phyloP scores from a whole-genome alignment of 2,113 vertebrate genomes.

The Microtus richardsoni region DNA sequence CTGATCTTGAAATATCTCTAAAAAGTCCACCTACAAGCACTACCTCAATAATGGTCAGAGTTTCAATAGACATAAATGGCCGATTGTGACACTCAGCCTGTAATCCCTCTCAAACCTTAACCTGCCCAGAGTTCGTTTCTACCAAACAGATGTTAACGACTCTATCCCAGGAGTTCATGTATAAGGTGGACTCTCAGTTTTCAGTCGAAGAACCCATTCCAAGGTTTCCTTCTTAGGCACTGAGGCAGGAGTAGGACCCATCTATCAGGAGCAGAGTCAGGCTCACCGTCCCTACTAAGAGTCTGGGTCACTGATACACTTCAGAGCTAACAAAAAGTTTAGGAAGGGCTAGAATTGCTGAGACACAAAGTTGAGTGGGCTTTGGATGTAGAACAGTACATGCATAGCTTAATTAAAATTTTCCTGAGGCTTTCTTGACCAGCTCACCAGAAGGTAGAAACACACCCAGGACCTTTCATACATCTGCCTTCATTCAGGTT shows the following conservation, averaged over 20 bases:
- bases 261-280: background rate
- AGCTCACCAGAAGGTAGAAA: conserved; percentile 75
- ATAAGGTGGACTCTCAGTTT: conserved; percentile 45
- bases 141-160: conserved; percentile 31
- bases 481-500: conserved; percentile 29
- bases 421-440: conserved; percentile 78
- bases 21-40: background rate
- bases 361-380: conserved; percentile 61
- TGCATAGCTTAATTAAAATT: conserved; percentile 84
- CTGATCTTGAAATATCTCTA: background rate
- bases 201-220: conserved; percentile 23
- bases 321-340: conserved; percentile 2
- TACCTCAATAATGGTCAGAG: background rate
- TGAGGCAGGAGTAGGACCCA: background rate
- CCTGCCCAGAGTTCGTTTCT: background rate
- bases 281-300: background rate
- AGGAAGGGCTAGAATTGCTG: background rate
- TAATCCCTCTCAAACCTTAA: background rate
- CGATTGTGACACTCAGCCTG: background rate
- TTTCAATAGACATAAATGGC: background rate
- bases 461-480: conserved; percentile 70
- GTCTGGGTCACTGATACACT: background rate
- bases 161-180: background rate
- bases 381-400: conserved; percentile 70
- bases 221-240: conserved; percentile 7